phyloP scores from a whole-genome alignment of 2,888 invertebrate genomes.

The Meteorus colon region DNA sequence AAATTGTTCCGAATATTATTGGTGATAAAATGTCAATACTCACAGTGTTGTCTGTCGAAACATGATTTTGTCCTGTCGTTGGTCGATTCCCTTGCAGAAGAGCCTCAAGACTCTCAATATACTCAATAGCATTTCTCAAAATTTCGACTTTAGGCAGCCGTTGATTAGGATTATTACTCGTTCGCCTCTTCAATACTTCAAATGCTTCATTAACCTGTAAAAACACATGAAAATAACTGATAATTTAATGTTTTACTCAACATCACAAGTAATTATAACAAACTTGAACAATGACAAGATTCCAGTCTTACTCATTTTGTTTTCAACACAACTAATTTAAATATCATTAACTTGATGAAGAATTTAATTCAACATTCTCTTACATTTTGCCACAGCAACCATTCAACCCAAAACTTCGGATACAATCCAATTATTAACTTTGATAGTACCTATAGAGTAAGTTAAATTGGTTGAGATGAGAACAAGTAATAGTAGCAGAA shows the following conservation, averaged over 20 bases:
- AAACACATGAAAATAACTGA: background rate
- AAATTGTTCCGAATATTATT: background rate
- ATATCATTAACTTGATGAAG: background rate
- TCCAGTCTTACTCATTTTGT: background rate
- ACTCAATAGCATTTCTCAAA: conserved; percentile 96
- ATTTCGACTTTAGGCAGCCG: conserved; percentile 98
- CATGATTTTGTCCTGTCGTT: conserved; percentile 57
- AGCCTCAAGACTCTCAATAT: conserved; percentile 94
- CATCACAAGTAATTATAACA: background rate
- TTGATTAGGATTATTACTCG: conserved; percentile 96
- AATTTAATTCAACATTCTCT: background rate
- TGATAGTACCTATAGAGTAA: conserved; percentile 2
- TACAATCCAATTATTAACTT: conserved; percentile 30
- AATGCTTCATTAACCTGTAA: conserved; percentile 97
- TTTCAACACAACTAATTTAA: background rate
- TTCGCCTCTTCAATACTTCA: conserved; percentile 92
- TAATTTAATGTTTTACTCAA: background rate
- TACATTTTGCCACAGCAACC: background rate
- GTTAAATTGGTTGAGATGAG: background rate
- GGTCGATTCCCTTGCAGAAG: conserved; percentile 81
- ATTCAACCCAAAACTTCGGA: conserved; percentile 15
- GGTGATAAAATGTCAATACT: conserved; percentile 12
- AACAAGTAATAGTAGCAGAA: background rate
- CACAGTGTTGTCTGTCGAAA: conserved; percentile 55
- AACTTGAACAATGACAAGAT: background rate